These are phyloP conservation scores for Dendroctonus valens DNA, from an alignment of 1,140 invertebrate species.

Conservation along the genomic window DNA sequence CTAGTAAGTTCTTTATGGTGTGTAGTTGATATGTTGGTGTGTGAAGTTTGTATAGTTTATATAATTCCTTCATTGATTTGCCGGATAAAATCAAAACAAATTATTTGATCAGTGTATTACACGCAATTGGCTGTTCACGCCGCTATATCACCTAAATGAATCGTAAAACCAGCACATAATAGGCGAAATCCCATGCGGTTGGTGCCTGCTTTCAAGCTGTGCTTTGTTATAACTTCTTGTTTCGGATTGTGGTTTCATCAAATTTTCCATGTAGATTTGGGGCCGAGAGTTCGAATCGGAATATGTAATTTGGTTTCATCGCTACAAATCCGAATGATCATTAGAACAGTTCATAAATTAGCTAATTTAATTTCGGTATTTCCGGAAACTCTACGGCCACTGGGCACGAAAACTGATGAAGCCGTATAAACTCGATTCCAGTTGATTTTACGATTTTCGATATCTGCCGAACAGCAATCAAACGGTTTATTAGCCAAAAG, in stretches of 20 bases:
- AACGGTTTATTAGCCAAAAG: not conserved
- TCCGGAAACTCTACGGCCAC: constrained; percentile 10
- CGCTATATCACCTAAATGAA: constrained; percentile 3
- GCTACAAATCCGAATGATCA: constrained; percentile 26
- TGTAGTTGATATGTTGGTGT: too few relatives aligned
- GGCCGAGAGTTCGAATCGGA: constrained; percentile 3
- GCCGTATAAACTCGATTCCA: constrained; percentile 16
- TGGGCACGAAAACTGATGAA: constrained; percentile 24
- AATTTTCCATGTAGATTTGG: constrained; percentile 5
- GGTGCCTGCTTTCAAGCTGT: constrained; percentile 2
- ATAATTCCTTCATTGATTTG: too few relatives aligned
- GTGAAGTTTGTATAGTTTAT: too few relatives aligned
- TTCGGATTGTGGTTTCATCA: constrained; percentile 11
- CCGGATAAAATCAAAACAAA: too few relatives aligned
- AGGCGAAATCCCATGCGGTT: constrained; percentile 5
- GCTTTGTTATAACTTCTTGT: constrained; percentile 28
- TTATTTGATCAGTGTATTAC: too few relatives aligned
- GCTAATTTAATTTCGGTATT: constrained; percentile 21
- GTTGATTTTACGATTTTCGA: constrained; percentile 3
- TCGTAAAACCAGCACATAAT: constrained; percentile 3
- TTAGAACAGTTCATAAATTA: constrained; percentile 19
- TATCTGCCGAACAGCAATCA: not conserved
- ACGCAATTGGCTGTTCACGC: too few relatives aligned
- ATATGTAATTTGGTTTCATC: constrained; percentile 20
- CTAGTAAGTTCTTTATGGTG: too few relatives aligned